Conservation (phyloP, 2,888 invertebrate genomes). For the Gandaritis pyraliata region DNA sequence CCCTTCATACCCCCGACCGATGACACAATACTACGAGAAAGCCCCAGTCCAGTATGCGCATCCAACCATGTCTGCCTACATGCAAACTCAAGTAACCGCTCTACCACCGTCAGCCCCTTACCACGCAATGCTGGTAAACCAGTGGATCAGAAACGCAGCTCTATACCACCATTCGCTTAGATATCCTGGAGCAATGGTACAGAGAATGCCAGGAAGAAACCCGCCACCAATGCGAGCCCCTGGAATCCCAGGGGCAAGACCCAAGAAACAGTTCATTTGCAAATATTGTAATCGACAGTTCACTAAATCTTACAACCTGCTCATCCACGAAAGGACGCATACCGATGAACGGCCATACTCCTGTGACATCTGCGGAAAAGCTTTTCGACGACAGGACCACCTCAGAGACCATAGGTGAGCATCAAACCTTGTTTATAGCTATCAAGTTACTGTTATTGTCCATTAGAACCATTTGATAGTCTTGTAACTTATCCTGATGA, state of each 20-base stretch:
- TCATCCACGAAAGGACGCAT: slow-evolving; percentile 98
- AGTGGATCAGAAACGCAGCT: slow-evolving; percentile 90
- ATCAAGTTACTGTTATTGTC: slow-evolving; percentile 41
- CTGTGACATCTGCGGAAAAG: slow-evolving; percentile 98
- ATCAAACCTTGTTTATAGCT: slow-evolving; percentile 39
- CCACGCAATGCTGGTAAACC: slow-evolving; percentile 87
- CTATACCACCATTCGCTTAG: slow-evolving; percentile 85
- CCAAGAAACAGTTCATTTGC: slow-evolving; percentile 97
- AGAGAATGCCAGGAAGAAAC: slow-evolving; percentile 79
- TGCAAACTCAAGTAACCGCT: slow-evolving; percentile 77
- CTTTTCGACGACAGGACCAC: slow-evolving; percentile 97
- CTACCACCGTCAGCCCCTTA: slow-evolving; percentile 78
- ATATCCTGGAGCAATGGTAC: slow-evolving; percentile 79
- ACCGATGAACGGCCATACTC: slow-evolving; percentile 98
- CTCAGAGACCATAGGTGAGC: slow-evolving; percentile 93
- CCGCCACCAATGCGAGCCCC: slow-evolving; percentile 84
- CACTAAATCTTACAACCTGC: slow-evolving; percentile 98
- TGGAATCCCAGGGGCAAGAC: slow-evolving; percentile 84
- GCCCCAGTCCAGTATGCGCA: slow-evolving; percentile 67
- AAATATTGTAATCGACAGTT: slow-evolving; percentile 98
- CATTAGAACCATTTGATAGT: slow-evolving; percentile 43
- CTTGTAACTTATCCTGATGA: slow-evolving; percentile 43
- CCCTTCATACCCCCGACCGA: slow-evolving; percentile 68
- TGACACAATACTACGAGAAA: slow-evolving; percentile 77
- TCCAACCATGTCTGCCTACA: slow-evolving; percentile 73